phyloP scores from a whole-genome alignment of 1,140 invertebrate genomes.

The Drosophila virilis region DNA sequence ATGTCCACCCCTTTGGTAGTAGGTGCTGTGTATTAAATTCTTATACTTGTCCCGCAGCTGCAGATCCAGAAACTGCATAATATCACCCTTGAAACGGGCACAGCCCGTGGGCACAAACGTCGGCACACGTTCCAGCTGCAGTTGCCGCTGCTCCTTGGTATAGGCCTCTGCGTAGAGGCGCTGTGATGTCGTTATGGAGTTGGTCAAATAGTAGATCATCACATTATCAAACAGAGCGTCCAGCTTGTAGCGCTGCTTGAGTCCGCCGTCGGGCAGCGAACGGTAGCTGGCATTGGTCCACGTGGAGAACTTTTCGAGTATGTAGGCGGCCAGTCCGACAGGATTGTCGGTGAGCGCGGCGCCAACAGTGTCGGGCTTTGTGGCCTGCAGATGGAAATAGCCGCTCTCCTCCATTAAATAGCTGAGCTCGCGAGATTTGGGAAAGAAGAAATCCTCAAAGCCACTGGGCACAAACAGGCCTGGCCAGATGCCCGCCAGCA shows the following conservation, averaged over 20 bases:
- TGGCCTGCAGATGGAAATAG: conserved; percentile 93
- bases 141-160: conserved; percentile 69
- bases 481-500: conserved; percentile 85
- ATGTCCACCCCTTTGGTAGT: conserved; percentile 90
- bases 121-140: conserved; percentile 86
- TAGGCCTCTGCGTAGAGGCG: conserved; percentile 90
- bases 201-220: conserved; percentile 94
- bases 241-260: conserved; percentile 87
- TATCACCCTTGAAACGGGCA: conserved; percentile 88
- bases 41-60: conserved; percentile 87
- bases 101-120: conserved; percentile 88
- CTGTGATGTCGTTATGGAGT: conserved; percentile 90
- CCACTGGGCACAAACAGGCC: conserved; percentile 86
- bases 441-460: conserved; percentile 87
- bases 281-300: conserved; percentile 88
- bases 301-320: conserved; percentile 93
- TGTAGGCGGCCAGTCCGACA: conserved; percentile 91
- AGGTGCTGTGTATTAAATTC: conserved; percentile 88
- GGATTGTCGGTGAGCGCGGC: conserved; percentile 88
- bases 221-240: conserved; percentile 94
- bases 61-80: conserved; percentile 86
- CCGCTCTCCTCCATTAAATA: conserved; percentile 89
- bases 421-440: conserved; percentile 85
- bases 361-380: conserved; percentile 95
- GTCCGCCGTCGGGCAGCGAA: conserved; percentile 88